A percentile compares a stretch with the other conserved stretches of the same genome.
phyloP scores from a whole-genome alignment of 2,113 vertebrate genomes.

The Uropsilus gracilis region DNA sequence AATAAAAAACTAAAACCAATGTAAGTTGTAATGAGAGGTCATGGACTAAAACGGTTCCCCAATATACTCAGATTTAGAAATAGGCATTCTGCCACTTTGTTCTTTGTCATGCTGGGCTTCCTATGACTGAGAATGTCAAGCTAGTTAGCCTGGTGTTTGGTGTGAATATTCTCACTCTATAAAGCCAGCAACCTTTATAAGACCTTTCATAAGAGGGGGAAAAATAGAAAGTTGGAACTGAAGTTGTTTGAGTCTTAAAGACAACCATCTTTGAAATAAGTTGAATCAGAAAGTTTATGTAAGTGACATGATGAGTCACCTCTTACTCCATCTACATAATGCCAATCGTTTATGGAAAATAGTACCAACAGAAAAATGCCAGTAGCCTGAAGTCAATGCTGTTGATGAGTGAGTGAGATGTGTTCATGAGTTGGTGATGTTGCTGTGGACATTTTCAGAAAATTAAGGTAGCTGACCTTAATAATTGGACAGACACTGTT shows the following conservation, averaged over 20 bases:
- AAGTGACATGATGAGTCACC: background rate
- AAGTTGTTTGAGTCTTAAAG: conserved; percentile 24
- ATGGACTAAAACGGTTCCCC: background rate
- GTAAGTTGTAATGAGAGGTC: background rate
- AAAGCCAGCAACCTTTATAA: conserved; percentile 64
- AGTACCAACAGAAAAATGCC: background rate
- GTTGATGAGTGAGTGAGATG: background rate
- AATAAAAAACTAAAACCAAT: background rate
- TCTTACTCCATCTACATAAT: background rate
- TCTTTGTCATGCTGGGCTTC: background rate
- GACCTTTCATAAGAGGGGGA: conserved; percentile 36
- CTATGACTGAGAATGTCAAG: conserved; percentile 21
- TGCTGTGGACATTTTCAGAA: background rate
- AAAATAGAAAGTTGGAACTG: conserved; percentile 26
- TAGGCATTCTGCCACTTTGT: background rate
- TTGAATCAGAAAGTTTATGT: conserved; percentile 38
- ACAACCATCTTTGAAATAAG: conserved; percentile 34
- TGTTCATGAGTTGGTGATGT: background rate
- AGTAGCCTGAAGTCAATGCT: background rate
- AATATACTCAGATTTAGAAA: conserved; percentile 27
- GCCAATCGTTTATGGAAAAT: background rate
- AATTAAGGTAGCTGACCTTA: background rate
- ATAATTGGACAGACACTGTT: background rate
- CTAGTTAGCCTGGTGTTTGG: conserved; percentile 10
- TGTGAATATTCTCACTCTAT: conserved; percentile 62